A percentile compares a stretch with the other conserved stretches of the same genome.
Conservation (phyloP, 53 echinoderm and acorn worm genomes). For the Paelopatides confundens region DNA sequence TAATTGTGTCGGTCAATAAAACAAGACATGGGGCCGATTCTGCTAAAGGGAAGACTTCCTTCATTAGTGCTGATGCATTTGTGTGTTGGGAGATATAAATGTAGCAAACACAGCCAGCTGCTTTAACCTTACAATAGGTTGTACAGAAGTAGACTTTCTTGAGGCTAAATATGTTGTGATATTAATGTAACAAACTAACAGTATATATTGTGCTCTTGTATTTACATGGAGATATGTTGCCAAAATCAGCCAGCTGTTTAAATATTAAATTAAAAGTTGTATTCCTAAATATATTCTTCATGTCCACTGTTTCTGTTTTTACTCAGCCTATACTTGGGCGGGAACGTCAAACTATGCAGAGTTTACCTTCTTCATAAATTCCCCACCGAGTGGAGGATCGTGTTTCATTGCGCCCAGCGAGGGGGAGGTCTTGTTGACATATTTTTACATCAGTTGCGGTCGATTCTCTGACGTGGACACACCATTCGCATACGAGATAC, state of each 20-base stretch:
- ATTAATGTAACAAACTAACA: too few species aligned
- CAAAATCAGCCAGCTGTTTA: background rate
- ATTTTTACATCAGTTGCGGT: slow-evolving; percentile 71
- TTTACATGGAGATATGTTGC: too few species aligned
- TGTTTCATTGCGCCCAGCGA: slow-evolving; percentile 73
- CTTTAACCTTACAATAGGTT: too few species aligned
- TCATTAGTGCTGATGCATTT: background rate
- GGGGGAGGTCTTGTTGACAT: slow-evolving; percentile 77
- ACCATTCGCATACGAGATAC: slow-evolving; percentile 73
- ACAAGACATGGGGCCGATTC: background rate
- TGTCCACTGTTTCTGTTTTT: background rate
- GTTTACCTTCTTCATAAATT: slow-evolving; percentile 73
- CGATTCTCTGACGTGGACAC: slow-evolving; percentile 78
- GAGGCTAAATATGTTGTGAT: too few species aligned
- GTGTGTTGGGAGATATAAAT: too few species aligned
- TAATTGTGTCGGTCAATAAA: too few species aligned
- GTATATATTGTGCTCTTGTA: too few species aligned
- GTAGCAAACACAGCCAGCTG: too few species aligned
- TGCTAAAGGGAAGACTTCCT: background rate
- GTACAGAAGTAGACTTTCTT: too few species aligned
- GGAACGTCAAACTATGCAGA: slow-evolving; percentile 80
- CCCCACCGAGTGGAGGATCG: slow-evolving; percentile 74
- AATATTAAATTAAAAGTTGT: too few species aligned
- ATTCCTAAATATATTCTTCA: background rate
- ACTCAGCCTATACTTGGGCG: slow-evolving; percentile 73